Conservation (phyloP, 1,140 invertebrate genomes). For the Ceratosolen fusciceps region DNA sequence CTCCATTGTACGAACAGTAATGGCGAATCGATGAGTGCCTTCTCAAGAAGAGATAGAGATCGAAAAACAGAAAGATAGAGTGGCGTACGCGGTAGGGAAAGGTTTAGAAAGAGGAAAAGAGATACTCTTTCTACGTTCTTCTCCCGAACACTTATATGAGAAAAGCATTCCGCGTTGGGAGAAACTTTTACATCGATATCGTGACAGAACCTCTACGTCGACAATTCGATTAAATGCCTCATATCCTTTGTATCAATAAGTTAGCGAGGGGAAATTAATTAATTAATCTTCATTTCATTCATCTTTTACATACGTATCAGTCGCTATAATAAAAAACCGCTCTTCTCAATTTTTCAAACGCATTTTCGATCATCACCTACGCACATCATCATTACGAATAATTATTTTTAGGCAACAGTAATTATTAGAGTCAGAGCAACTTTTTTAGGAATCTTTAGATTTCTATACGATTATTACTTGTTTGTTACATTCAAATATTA, state of each 20-base stretch:
- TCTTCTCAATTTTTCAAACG: too few relatives aligned
- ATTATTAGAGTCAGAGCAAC: too few relatives aligned
- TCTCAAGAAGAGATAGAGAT: not conserved
- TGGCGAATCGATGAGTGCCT: conserved; percentile 29
- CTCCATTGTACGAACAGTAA: conserved; percentile 34
- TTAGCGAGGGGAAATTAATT: not conserved
- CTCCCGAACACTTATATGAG: too few relatives aligned
- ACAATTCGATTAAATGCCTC: conserved; percentile 30
- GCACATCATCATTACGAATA: too few relatives aligned
- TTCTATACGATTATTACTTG: too few relatives aligned
- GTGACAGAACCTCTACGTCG: conserved; percentile 20
- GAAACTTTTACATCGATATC: not conserved
- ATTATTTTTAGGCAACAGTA: too few relatives aligned
- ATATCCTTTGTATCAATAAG: not conserved
- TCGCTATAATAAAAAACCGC: not conserved
- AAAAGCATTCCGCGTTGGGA: not conserved
- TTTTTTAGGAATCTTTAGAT: too few relatives aligned
- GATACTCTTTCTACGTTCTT: too few relatives aligned
- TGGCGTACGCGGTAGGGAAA: not conserved
- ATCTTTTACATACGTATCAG: not conserved
- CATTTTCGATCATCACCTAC: too few relatives aligned
- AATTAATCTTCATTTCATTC: not conserved
- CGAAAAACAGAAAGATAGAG: not conserved
- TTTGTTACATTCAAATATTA: too few relatives aligned
- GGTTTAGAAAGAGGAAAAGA: not conserved